These are phyloP conservation scores for Tenualosa ilisha DNA, from an alignment of 2,797 vertebrate species.

Conservation along the genomic window DNA sequence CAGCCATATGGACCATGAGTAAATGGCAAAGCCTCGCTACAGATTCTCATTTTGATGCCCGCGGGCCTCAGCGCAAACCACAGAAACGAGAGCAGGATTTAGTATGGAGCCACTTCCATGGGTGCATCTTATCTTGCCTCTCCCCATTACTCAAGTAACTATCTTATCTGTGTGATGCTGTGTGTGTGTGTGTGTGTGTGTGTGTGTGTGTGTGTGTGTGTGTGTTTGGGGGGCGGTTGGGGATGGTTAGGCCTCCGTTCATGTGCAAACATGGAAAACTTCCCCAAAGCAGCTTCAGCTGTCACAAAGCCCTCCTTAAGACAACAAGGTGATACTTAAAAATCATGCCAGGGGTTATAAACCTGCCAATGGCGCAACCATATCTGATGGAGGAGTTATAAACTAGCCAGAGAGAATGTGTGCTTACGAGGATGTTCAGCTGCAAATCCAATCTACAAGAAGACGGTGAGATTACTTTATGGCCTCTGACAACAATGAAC, in stretches of 20 bases:
- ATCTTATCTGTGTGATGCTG: not conserved
- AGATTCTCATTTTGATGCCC: not conserved
- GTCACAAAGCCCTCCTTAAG: not conserved
- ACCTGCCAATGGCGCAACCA: not conserved
- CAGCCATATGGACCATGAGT: not conserved
- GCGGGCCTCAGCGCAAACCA: not conserved
- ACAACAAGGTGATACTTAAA: not conserved
- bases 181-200: not conserved
- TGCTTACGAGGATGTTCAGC: not conserved
- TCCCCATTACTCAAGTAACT: not conserved
- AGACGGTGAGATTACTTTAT: not conserved
- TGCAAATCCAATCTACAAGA: too few species aligned
- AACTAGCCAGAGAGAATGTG: not conserved
- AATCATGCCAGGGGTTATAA: not conserved
- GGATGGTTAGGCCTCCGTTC: not conserved
- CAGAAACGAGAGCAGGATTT: not conserved
- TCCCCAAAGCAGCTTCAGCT: not conserved
- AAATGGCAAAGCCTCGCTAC: not conserved
- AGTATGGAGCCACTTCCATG: not conserved
- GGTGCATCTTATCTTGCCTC: slow-evolving; percentile 1
- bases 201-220: not conserved
- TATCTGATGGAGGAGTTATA: not conserved
- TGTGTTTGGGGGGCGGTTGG: not conserved
- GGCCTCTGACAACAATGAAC: too few species aligned
- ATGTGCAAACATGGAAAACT: not conserved